phyloP scores from a whole-genome alignment of 2,888 invertebrate genomes.

The Metellina segmentata region DNA sequence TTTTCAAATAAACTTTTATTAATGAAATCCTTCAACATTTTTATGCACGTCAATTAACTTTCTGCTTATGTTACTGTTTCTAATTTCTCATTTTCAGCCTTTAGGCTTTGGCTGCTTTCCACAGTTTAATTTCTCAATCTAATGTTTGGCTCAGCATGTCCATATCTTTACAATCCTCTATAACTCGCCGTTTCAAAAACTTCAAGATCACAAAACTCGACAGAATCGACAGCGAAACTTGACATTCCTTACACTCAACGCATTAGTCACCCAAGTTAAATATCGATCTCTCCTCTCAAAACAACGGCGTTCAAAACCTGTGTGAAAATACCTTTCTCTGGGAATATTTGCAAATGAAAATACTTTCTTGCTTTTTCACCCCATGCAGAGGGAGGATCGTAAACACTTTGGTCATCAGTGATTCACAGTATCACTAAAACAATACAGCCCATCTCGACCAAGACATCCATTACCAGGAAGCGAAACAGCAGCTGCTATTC shows the following conservation, averaged over 20 bases:
- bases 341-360: neutral
- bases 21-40: too few relatives aligned
- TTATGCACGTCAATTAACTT: too few relatives aligned
- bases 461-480: constrained; percentile 32
- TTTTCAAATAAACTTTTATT: too few relatives aligned
- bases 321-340: neutral
- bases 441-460: neutral
- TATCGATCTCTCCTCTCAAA: neutral
- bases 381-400: neutral
- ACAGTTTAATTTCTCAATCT: too few relatives aligned
- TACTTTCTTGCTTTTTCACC: neutral
- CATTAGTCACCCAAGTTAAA: neutral
- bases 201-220: neutral
- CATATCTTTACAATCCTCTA: neutral
- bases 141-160: too few relatives aligned
- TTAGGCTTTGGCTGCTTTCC: too few relatives aligned
- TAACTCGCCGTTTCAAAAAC: neutral
- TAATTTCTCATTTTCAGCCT: too few relatives aligned
- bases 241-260: neutral
- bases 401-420: neutral
- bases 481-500: constrained; percentile 27
- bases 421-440: constrained; percentile 13
- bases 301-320: neutral
- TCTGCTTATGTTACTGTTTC: too few relatives aligned
- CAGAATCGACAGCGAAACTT: neutral